Conservation (phyloP, 2,888 invertebrate genomes). For the Chrysolina americana region DNA sequence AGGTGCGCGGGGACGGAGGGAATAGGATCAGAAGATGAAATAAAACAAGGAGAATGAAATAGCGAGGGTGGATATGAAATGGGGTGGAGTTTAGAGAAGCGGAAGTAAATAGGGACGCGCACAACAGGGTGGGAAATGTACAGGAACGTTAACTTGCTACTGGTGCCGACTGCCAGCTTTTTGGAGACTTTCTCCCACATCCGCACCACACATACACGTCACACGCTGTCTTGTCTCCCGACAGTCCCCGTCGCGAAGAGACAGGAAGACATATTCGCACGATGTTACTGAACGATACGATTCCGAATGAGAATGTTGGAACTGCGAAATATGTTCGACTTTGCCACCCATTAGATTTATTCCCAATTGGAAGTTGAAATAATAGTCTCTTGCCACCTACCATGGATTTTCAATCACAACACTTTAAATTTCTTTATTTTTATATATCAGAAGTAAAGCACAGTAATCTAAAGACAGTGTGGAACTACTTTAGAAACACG, state of each 20-base stretch:
- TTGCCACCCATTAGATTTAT: no score
- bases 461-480: no score
- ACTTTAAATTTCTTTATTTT: no score
- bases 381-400: no score
- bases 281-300: background rate
- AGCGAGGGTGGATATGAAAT: conserved; percentile 70
- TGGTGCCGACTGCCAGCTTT: conserved; percentile 60
- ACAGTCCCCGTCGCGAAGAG: conserved; percentile 15
- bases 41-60: conserved; percentile 71
- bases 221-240: conserved; percentile 46
- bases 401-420: no score
- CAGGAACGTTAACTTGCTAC: conserved; percentile 63
- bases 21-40: conserved; percentile 69
- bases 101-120: conserved; percentile 73
- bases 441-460: no score
- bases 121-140: conserved; percentile 65
- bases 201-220: conserved; percentile 49
- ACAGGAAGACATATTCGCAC: background rate
- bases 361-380: no score
- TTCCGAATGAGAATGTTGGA: background rate
- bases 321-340: no score
- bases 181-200: conserved; percentile 54
- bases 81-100: conserved; percentile 72
- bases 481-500: no score
- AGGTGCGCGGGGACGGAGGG: conserved; percentile 46